A percentile compares a stretch with the other conserved stretches of the same genome.
Evolutionary conservation across 2,113 vertebrate genomes (phyloP).

Genomic region (Apistogramma diplotaenia): DNA sequence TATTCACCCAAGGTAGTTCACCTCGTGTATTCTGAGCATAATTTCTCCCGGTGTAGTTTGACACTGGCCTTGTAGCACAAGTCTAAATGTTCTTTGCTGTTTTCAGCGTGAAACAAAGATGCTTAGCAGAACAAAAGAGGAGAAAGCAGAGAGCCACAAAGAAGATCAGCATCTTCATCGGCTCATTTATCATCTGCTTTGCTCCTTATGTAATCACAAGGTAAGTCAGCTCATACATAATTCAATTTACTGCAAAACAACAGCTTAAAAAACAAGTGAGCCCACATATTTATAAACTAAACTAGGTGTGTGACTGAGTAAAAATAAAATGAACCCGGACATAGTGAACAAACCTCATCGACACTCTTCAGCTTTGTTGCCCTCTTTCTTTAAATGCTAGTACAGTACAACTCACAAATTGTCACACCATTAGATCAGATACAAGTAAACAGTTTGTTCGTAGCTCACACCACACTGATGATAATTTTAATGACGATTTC

Average conservation of each 20-base stretch:
- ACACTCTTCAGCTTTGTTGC: not conserved
- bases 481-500: not conserved
- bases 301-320: not conserved
- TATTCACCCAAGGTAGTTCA: constrained; percentile 83
- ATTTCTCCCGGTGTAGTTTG: not conserved
- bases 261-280: not conserved
- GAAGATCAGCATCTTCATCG: constrained; percentile 88
- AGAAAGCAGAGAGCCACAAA: constrained; percentile 81
- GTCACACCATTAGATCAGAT: not conserved
- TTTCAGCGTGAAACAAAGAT: constrained; percentile 82
- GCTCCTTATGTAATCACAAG: constrained; percentile 84
- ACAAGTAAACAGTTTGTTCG: not conserved
- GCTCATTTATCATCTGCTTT: constrained; percentile 85
- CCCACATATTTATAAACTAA: not conserved
- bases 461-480: not conserved
- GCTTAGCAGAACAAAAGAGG: constrained; percentile 83
- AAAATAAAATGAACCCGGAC: not conserved
- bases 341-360: not conserved
- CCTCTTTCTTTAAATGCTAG: not conserved
- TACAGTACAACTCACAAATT: not conserved
- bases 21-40: not conserved
- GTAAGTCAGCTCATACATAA: constrained; percentile 60
- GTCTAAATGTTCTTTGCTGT: constrained; percentile 12
- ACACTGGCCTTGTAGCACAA: not conserved
- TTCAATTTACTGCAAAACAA: constrained; percentile 2